phyloP scores from a whole-genome alignment of 2,113 vertebrate species.

The Piprites chloris region DNA sequence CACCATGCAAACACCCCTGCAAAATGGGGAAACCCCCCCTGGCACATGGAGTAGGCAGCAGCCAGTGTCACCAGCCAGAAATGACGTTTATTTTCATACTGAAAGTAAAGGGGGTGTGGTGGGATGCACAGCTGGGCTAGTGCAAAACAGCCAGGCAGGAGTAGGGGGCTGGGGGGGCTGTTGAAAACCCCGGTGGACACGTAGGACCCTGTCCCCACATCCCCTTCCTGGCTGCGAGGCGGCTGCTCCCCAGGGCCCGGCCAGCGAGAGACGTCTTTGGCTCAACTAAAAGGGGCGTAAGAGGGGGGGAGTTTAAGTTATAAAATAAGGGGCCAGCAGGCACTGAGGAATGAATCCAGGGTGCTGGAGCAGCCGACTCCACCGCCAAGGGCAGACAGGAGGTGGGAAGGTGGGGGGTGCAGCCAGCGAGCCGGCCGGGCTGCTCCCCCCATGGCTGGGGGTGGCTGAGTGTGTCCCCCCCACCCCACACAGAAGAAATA shows the following conservation, averaged over 20 bases:
- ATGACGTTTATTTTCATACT: constrained; percentile 72
- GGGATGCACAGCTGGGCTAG: constrained; percentile 67
- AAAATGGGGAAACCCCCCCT: background rate
- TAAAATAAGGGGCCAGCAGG: constrained; percentile 68
- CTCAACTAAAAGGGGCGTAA: constrained; percentile 39
- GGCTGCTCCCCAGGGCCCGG: constrained; percentile 5
- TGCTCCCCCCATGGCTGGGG: background rate
- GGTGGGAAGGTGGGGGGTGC: background rate
- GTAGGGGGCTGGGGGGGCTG: background rate
- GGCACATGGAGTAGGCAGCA: background rate
- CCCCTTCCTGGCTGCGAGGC: background rate
- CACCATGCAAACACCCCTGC: background rate
- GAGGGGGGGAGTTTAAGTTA: constrained; percentile 64
- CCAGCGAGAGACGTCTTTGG: constrained; percentile 41
- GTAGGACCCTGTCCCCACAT: background rate
- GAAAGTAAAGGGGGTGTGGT: constrained; percentile 32
- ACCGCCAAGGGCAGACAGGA: background rate
- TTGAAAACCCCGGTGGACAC: background rate
- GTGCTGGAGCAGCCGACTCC: constrained; percentile 2
- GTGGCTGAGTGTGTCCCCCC: background rate
- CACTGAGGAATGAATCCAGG: constrained; percentile 61
- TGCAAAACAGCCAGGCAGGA: constrained; percentile 54
- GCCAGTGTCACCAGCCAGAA: constrained; percentile 27
- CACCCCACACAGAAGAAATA: background rate
- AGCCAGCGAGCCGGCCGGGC: constrained; percentile 25